Conservation (phyloP, 92 coral and sea anemone genomes). For the Parazoanthus darwini region DNA sequence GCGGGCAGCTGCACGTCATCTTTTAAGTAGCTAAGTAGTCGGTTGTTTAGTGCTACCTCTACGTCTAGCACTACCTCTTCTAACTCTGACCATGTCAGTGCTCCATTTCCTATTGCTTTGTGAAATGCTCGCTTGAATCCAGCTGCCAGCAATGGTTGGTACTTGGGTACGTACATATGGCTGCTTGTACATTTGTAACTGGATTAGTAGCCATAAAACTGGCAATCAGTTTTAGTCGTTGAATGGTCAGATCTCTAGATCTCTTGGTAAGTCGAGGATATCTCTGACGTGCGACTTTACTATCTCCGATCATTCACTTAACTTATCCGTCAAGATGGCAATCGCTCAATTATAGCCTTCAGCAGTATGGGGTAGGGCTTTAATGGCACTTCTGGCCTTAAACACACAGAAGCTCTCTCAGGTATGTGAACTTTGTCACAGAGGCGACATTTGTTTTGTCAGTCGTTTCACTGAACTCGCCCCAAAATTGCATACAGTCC, state of each 20-base stretch:
- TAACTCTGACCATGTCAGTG: slow-evolving; percentile 22
- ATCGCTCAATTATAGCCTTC: slow-evolving; percentile 53
- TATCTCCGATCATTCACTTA: slow-evolving; percentile 16
- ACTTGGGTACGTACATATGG: slow-evolving; percentile 33
- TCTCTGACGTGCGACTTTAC: too few relatives aligned
- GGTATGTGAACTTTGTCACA: slow-evolving; percentile 47
- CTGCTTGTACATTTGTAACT: slow-evolving; percentile 49
- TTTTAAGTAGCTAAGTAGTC: slow-evolving; percentile 22
- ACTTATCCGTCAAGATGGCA: slow-evolving; percentile 41
- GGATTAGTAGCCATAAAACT: slow-evolving; percentile 59
- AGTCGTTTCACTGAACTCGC: slow-evolving; percentile 46
- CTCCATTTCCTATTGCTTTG: slow-evolving; percentile 14
- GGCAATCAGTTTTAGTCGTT: slow-evolving; percentile 50
- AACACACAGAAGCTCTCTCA: slow-evolving; percentile 39
- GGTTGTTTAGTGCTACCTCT: slow-evolving; percentile 34
- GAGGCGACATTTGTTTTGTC: slow-evolving; percentile 42
- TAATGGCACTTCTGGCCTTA: slow-evolving; percentile 39
- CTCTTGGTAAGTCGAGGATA: slow-evolving; percentile 42
- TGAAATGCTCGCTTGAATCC: slow-evolving; percentile 34
- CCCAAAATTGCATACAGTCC: slow-evolving; percentile 55
- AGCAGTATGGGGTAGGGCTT: slow-evolving; percentile 47
- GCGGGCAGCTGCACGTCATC: slow-evolving; percentile 33
- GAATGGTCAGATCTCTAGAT: slow-evolving; percentile 33
- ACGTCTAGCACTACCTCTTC: slow-evolving; percentile 14
- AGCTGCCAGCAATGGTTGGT: slow-evolving; percentile 35